Evolutionary conservation across 35 echinoderm and acorn worm genomes (phyloP).

Genomic region (Anneissia japonica): DNA sequence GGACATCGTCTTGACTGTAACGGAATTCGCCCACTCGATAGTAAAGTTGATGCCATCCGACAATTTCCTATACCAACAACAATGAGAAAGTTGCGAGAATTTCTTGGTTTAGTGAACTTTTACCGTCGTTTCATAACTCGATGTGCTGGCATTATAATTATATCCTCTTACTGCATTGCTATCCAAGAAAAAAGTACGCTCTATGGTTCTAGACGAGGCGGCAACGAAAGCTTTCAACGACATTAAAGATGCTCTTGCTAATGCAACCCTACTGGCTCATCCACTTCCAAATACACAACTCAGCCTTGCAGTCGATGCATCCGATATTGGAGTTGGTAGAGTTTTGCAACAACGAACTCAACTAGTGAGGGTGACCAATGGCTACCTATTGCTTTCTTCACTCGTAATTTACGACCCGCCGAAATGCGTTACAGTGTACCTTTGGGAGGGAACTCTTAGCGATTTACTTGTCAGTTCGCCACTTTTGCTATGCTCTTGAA

Average conservation of each 20-base stretch:
- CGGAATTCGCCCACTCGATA: not conserved
- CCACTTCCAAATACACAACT: constrained; percentile 3
- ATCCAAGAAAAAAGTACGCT: not conserved
- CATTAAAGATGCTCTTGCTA: constrained; percentile 20
- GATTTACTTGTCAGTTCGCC: constrained; percentile 15
- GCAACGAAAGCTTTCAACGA: not conserved
- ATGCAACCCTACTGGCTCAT: constrained; percentile 23
- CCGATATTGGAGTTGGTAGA: constrained; percentile 30
- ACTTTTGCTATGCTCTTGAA: constrained; percentile 40
- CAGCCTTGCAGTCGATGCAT: constrained; percentile 37
- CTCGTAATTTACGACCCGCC: not conserved
- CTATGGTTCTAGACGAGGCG: not conserved
- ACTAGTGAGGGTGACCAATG: not conserved
- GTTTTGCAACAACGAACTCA: constrained; percentile 14
- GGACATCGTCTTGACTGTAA: constrained; percentile 9
- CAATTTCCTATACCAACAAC: constrained; percentile 17
- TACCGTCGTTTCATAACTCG: constrained; percentile 33
- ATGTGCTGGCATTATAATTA: constrained; percentile 18
- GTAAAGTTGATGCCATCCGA: constrained; percentile 9
- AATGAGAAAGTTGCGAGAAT: constrained; percentile 28
- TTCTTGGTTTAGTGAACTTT: constrained; percentile 33
- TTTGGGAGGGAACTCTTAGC: constrained; percentile 48
- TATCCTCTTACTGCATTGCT: constrained; percentile 40
- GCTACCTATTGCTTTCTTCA: constrained; percentile 27
- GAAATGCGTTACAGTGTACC: constrained; percentile 33